Evolutionary conservation across 2,888 invertebrate species (phyloP).

Genomic region (Ecdyonurus torrentis): DNA sequence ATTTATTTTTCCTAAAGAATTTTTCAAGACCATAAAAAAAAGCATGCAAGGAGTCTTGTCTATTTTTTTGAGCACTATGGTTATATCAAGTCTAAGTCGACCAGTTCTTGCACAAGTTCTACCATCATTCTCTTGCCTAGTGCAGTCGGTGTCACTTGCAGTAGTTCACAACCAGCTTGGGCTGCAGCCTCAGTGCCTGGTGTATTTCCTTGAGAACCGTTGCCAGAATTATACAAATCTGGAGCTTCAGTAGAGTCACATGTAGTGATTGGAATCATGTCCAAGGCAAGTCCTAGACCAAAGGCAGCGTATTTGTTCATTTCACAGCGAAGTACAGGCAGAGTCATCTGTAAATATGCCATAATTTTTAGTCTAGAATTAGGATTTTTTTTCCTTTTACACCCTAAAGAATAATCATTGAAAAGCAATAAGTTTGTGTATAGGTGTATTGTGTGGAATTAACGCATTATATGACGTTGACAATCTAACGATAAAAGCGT

Average conservation of each 20-base stretch:
- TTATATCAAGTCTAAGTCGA: constrained; percentile 31
- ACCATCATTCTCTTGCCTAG: constrained; percentile 49
- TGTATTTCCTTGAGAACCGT: constrained; percentile 27
- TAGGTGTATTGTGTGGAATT: no score
- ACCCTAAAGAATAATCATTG: no score
- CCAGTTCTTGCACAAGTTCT: constrained; percentile 46
- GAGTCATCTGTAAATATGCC: no score
- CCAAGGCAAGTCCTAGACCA: constrained; percentile 48
- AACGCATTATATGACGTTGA: no score
- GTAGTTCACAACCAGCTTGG: constrained; percentile 19
- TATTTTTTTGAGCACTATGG: no score
- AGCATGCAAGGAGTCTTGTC: no score
- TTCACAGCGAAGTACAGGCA: constrained; percentile 25
- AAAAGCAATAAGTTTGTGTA: no score
- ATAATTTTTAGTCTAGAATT: no score
- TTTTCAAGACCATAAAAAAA: no score
- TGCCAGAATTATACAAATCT: constrained; percentile 37
- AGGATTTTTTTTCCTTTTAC: no score
- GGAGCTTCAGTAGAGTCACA: constrained; percentile 55
- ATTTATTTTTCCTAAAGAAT: no score
- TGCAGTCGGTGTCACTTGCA: constrained; percentile 34
- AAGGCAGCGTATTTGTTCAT: constrained; percentile 44
- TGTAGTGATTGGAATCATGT: constrained; percentile 53
- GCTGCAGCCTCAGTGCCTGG: constrained; percentile 26
- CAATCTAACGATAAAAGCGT: no score